A percentile compares a stretch with the other conserved stretches of the same genome.
Evolutionary conservation across 2,113 vertebrate species (phyloP).

Genomic region (Eidolon helvum): DNA sequence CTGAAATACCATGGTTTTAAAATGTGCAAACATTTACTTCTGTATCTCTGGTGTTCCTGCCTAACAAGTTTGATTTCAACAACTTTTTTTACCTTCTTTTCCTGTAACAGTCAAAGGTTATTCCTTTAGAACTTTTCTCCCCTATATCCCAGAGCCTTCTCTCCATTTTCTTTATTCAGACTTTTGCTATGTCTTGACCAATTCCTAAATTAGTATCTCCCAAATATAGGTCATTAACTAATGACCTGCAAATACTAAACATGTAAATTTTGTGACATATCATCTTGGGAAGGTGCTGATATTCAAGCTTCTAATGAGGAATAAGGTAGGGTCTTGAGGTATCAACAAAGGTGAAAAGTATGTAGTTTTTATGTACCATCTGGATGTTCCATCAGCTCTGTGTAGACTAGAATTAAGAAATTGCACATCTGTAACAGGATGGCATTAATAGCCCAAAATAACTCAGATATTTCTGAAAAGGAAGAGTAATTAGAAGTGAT

Average conservation of each 20-base stretch:
- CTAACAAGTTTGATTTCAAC: background rate
- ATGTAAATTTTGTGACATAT: background rate
- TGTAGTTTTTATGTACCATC: background rate
- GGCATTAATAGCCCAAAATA: background rate
- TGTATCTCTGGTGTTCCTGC: background rate
- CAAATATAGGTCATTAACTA: background rate
- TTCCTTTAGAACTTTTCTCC: background rate
- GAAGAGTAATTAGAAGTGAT: background rate
- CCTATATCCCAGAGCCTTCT: background rate
- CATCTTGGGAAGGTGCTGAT: background rate
- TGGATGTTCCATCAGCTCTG: background rate
- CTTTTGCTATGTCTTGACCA: background rate
- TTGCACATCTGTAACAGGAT: background rate
- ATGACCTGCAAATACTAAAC: background rate
- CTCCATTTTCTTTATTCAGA: background rate
- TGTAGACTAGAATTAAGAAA: background rate
- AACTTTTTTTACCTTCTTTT: background rate
- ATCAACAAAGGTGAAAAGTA: background rate
- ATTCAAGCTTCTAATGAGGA: background rate
- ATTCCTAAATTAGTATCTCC: background rate
- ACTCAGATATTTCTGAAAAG: background rate
- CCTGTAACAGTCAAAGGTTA: background rate
- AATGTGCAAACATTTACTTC: background rate
- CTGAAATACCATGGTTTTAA: background rate
- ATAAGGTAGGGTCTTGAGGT: background rate